Evolutionary conservation across 2,888 invertebrate genomes (phyloP), one percentile per base, ranked within the genome.

Genomic region (Monopis laevigella): DNA sequence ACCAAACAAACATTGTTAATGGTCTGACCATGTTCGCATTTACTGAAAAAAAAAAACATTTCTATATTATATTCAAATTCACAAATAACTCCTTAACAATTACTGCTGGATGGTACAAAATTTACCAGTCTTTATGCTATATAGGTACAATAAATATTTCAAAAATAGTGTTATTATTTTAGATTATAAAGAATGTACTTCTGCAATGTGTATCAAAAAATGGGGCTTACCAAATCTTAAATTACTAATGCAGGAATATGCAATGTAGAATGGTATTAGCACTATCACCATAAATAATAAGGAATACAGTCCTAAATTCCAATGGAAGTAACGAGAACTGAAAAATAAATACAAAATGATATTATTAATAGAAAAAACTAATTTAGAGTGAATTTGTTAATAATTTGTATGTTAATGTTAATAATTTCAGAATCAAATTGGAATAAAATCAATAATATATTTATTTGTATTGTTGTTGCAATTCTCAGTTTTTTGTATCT

Each of bases 191-290:
- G n/a, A n/a, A n/a, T n/a, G n/a, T n/a, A n/a, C n/a, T n/a, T n/a
- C n/a, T n/a, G 7, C 10, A 29, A 29, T 5, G 43, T 36, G 27
- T 38, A 40, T 5, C 14, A 19, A 45, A 42, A 11, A 35, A n/a
- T n/a, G n/a, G 4, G 12, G 49, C 86, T 85, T 77, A 93, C 92
- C 91, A 73, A 90, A 89, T 59, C 89, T 84, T 46, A 96, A 84
- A 73, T 96, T 96, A 62, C 91, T 90, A 54, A 98, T 88, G 52
- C 95, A 90, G 66, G 93, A 96, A 67, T 96, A 97, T 21, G 93
- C 93, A 58, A 98, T 96, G 66, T 98, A 98, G 72, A 97, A 92
- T 43, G 99, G 99, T 72, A 99, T 92, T 30, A 98, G 83, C 7
- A 96, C 93, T 52, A 99, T 96, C 13, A 99, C 90, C 86, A 97